Conservation (phyloP, 2,113 vertebrate genomes). For the Himantopus leucocephalus region DNA sequence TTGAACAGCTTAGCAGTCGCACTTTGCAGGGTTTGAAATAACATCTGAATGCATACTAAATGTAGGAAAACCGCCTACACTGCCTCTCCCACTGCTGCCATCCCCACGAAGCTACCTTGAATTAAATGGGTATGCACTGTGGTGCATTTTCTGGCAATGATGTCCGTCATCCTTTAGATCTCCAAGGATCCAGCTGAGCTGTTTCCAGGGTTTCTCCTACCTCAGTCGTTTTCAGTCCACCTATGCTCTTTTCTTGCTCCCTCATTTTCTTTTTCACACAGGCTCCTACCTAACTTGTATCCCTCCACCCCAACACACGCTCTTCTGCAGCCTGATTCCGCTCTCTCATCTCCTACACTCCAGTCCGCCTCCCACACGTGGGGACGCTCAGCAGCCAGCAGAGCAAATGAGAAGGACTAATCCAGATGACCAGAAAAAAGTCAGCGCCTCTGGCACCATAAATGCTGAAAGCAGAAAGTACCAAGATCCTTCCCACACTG, state of each 20-base stretch:
- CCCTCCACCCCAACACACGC: fast-evolving
- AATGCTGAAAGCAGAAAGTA: background rate
- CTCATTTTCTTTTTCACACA: background rate
- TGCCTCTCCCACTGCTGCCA: background rate
- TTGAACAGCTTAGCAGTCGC: background rate
- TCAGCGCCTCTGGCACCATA: background rate
- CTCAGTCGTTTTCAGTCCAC: background rate
- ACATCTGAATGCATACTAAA: background rate
- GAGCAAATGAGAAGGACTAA: background rate
- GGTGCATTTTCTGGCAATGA: background rate
- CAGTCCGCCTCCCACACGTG: background rate
- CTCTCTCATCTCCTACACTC: background rate
- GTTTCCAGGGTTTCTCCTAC: background rate
- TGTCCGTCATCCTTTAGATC: background rate
- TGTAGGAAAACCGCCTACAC: background rate
- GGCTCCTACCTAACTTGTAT: background rate
- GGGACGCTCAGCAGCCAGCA: background rate
- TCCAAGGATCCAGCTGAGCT: background rate
- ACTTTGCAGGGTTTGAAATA: constrained; percentile 5
- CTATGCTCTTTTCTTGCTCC: background rate
- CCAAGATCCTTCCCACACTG: background rate
- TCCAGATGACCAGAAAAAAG: background rate
- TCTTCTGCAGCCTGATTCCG: background rate
- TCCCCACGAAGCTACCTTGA: background rate
- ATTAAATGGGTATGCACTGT: background rate